phyloP scores from a whole-genome alignment of 2,888 invertebrate species.

The Deilephila porcellus region DNA sequence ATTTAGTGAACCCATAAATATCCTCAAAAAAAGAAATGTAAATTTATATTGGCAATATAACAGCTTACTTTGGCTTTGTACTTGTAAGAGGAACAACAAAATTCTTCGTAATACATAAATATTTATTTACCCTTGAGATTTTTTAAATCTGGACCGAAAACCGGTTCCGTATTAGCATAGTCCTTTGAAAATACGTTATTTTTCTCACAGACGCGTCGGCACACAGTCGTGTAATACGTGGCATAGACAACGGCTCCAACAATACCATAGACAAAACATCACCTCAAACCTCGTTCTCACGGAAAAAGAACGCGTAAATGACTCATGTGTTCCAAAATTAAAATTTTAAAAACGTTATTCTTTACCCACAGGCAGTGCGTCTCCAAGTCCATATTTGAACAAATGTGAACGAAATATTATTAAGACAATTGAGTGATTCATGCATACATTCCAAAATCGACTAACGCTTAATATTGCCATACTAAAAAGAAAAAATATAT shows the following conservation, averaged over 20 bases:
- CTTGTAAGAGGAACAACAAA: not conserved
- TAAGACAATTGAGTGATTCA: conserved; percentile 64
- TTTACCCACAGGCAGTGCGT: conserved; percentile 67
- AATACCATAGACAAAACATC: conserved; percentile 45
- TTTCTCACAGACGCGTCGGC: conserved; percentile 15
- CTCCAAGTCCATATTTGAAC: conserved; percentile 69
- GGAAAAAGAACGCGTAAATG: conserved; percentile 45
- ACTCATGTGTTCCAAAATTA: conserved; percentile 61
- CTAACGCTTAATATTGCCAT: conserved; percentile 80
- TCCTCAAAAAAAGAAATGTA: too few species aligned
- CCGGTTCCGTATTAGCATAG: conserved; percentile 20
- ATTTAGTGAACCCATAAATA: too few species aligned
- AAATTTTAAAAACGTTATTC: conserved; percentile 61
- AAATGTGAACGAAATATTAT: conserved; percentile 71
- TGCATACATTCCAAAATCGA: conserved; percentile 74
- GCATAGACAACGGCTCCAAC: conserved; percentile 49
- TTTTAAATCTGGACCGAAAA: conserved; percentile 9
- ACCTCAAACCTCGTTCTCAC: conserved; percentile 48
- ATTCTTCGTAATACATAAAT: conserved; percentile 17
- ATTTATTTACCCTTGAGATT: conserved; percentile 20
- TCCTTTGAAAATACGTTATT: conserved; percentile 14
- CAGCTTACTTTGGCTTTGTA: not conserved
- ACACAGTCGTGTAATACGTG: conserved; percentile 32
- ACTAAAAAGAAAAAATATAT: conserved; percentile 56
- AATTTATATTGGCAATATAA: not conserved